Conservation (phyloP, 2,888 invertebrate genomes). For the Didymodactylos carnosus region DNA sequence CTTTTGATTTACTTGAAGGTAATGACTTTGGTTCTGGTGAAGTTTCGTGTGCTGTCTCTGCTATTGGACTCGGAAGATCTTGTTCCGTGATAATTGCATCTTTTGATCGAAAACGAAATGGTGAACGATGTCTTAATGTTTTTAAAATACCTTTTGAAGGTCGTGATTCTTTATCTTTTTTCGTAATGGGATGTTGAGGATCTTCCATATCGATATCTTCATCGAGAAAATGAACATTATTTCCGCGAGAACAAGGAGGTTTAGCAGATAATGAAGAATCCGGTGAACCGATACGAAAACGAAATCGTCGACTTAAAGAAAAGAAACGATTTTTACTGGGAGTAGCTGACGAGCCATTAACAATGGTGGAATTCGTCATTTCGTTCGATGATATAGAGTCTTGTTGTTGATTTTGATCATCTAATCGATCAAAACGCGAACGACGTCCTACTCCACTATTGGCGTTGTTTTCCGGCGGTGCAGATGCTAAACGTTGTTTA, state of each 20-base stretch:
- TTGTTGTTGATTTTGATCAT: too few relatives aligned
- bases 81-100: not conserved
- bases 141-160: not conserved
- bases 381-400: too few relatives aligned
- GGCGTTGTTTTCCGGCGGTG: not conserved
- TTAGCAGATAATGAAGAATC: not conserved
- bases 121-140: not conserved
- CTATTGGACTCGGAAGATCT: not conserved
- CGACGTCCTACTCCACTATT: not conserved
- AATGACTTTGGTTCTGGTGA: not conserved
- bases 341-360: too few relatives aligned
- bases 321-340: not conserved
- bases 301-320: not conserved
- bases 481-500: not conserved
- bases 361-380: too few relatives aligned
- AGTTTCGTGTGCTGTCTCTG: not conserved
- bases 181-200: not conserved
- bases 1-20: not conserved
- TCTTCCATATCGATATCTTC: not conserved
- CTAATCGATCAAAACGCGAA: not conserved
- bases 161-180: not conserved
- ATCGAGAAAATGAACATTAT: not conserved
- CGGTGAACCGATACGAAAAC: not conserved
- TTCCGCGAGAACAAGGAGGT: not conserved
- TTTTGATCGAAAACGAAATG: not conserved